Base-by-base conservation (phyloP, 1,140 invertebrate species). In the Ooceraea biroi region DNA sequence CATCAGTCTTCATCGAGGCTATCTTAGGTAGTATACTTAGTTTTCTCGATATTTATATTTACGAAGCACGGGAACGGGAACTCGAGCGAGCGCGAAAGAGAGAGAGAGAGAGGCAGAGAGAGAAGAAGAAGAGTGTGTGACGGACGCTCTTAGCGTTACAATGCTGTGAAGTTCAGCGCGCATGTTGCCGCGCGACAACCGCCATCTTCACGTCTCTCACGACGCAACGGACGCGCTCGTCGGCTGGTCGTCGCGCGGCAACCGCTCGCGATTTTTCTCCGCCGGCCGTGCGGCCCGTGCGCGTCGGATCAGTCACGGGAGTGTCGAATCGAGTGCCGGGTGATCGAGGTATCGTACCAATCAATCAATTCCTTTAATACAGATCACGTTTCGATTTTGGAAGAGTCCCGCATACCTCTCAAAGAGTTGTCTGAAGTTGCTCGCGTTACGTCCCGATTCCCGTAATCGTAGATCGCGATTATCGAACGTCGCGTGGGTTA, bases 41-140 rank as follows among this genome's bases (percentile, higher is more conserved):
- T 44, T 69, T 27, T 78, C 55, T 69, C 50, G 63, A 69, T 78
- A 78, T 69, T 78, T 57, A 78, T 78, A 78, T 69, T 78, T 57
- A 78, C 25, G 27, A 71, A 25, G 65, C 17, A 22, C 11, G 30
- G 7, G 36, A 36, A 7, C 36, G 7, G 7, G 7, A 36, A 36
- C 2, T n/a, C n/a, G 36, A 36, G 36, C 2, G 36, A 36, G 36
- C 36, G 36, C 2, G 36, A 36, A 36, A 36, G 36, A 36, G 36
- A 36, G 36, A 36, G 36, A 36, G 36, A 36, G 36, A 36, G 36
- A 36, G 36, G 7, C 2, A 36, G 36, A 36, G 36, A 36, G 36
- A 36, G 36, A 36, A 7, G 7, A 7, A 36, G 36, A 36, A 50
- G 48, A 41, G 48, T 36, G 19, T 19, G 61, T 30, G 44, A 11